Percentiles rank a stretch among this genome's conserved stretches.
Evolutionary conservation across 2,888 invertebrate genomes (phyloP).

Genomic region (Macrophya alboannulata): DNA sequence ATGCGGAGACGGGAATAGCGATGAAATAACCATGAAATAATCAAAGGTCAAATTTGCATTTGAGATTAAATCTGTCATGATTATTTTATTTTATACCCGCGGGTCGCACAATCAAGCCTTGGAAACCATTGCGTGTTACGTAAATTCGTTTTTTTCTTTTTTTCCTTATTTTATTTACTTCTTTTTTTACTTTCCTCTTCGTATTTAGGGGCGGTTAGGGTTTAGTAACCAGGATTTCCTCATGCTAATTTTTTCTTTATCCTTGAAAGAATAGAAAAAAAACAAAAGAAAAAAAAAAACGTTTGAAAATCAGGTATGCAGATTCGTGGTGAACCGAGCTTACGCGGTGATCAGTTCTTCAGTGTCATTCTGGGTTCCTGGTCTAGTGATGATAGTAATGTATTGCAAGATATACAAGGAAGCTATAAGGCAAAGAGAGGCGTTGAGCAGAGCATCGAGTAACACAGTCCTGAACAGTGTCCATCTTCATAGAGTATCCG

Average conservation of each 20-base stretch:
- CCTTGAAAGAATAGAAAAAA: not conserved
- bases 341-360: slow-evolving; percentile 94
- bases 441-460: slow-evolving; percentile 90
- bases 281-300: not conserved
- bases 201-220: not conserved
- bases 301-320: slow-evolving; percentile 82
- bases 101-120: not conserved
- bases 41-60: slow-evolving; percentile 33
- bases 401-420: slow-evolving; percentile 92
- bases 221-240: not conserved
- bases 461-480: slow-evolving; percentile 92
- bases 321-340: slow-evolving; percentile 92
- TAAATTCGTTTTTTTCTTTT: not conserved
- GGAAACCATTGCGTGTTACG: not conserved
- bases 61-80: not conserved
- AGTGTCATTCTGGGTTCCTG: slow-evolving; percentile 96
- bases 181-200: not conserved
- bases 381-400: slow-evolving; percentile 95
- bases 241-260: not conserved
- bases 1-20: too few species aligned
- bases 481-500: slow-evolving; percentile 90
- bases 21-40: slow-evolving; percentile 15
- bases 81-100: not conserved
- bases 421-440: slow-evolving; percentile 91
- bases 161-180: not conserved